Evolutionary conservation across 2,888 invertebrate species (phyloP), one percentile per base, ranked within the genome.

Genomic region (Drosophila longiperda): DNA sequence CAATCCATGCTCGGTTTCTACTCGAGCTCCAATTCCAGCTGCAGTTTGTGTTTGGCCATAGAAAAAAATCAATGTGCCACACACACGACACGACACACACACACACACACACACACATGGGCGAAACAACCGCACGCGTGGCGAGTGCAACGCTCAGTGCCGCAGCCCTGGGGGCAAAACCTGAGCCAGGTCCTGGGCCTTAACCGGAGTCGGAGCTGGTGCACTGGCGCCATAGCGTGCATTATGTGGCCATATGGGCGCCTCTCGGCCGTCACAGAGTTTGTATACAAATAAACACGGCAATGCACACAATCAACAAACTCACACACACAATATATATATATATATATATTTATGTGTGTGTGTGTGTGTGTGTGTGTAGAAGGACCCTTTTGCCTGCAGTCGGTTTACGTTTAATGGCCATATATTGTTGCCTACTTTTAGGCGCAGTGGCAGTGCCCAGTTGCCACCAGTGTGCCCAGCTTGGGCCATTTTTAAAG

Each of bases 381-480:
- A 32, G 38, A 26, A 66, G 68, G 74, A 54, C 60, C 64, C 62
- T 74, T 71, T 69, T 73, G 68, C 70, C 86, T 78, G 78, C 79
- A 83, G 76, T 78, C 82, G 78, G 82, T 81, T 83, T 87, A 81
- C 91, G 82, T 88, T 90, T 90, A 90, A 90, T 91, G 82, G 85
- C 81, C 86, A 83, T 82, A 86, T 81, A 78, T 77, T 84, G 91
- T 91, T 91, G 91, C 91, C 91, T 89, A 90, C 87, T 82, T 87
- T 91, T 84, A 83, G 86, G 84, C 83, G 63, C 74, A 82, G 63
- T 67, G 71, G 63, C 73, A 82, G 61, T 67, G 71, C 62, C 75
- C 78, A 33, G 34, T 29, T 17, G n/a, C 36, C 54, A 54, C 26
- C 54, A 54, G 23, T 26, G 15, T 45, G 34, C 6, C 66, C 62